Evolutionary conservation across 1,140 invertebrate species (phyloP), one percentile per base, ranked within the genome.

Genomic region (Stegodyphus dumicola): DNA sequence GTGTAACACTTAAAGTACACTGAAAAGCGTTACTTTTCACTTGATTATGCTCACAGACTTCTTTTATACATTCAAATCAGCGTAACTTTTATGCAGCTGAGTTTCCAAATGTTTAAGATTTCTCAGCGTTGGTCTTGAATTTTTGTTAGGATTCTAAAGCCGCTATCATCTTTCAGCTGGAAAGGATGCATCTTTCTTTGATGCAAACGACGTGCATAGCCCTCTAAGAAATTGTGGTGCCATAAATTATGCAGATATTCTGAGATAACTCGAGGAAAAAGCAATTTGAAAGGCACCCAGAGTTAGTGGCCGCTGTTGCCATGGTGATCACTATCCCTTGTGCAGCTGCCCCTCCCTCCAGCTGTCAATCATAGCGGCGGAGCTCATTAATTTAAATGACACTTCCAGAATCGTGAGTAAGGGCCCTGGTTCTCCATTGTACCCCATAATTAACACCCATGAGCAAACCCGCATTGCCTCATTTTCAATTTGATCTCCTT

Each of bases 351-450:
- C 73, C 81, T 85, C 81, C 81, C 81, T 77, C 73, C 51, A 77
- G 13, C 81, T 85, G 81, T 85, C 81, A 85, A 85, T 85, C 81
- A 85, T 85, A 85, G 73, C 73, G 73, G 81, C 64, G 17, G 13
- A 76, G 74, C 81, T 85, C 81, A 85, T 85, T 85, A 85, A 85
- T 85, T 85, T 85, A 85, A 85, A 85, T 85, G 81, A 85, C 81
- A 85, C 73, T 76, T 77, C 60, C 81, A 85, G 81, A 85, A 76
- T 85, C 81, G 71, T 76, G 73, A 69, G 81, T 60, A 51, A 17
- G 51, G 56, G 64, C 73, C 71, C 53, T 18, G 48, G 54, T 53
- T n/a, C 71, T 49, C 70, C 15, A 81, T 60, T 81, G 79, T 74
- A 56, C 54, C 51, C 65, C 48, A 77, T 85, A 85, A 85, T 85